These are phyloP conservation scores for Thunnus albacares DNA, from an alignment of 2,797 vertebrate genomes.

Conservation along the genomic window DNA sequence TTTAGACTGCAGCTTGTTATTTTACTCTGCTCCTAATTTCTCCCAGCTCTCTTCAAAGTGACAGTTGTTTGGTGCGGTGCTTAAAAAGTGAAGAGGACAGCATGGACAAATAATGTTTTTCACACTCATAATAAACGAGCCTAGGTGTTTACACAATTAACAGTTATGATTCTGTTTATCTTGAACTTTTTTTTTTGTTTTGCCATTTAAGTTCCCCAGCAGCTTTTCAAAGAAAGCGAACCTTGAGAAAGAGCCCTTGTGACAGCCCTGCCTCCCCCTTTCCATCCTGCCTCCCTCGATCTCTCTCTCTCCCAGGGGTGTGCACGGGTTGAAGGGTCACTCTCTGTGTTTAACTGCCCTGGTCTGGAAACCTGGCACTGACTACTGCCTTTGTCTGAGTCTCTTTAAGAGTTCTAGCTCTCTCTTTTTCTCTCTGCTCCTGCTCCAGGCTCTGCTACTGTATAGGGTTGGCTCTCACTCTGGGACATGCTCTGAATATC, in stretches of 20 bases:
- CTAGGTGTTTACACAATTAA: conserved; percentile 46
- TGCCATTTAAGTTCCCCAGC: conserved; percentile 14
- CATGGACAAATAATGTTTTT: conserved; percentile 42
- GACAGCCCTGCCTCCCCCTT: conserved; percentile 38
- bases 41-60: conserved; percentile 49
- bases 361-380: conserved; percentile 82
- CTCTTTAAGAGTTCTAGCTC: conserved; percentile 55
- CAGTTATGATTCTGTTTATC: conserved; percentile 45
- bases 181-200: conserved; percentile 41
- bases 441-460: conserved; percentile 70
- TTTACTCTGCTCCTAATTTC: conserved; percentile 49
- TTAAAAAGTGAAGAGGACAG: conserved; percentile 37
- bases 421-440: conserved; percentile 38
- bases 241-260: conserved; percentile 76
- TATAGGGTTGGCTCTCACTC: conserved; percentile 63
- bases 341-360: conserved; percentile 81
- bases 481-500: conserved; percentile 71
- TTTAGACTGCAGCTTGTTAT: conserved; percentile 59
- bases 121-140: conserved; percentile 48
- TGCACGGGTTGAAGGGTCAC: conserved; percentile 80
- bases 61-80: conserved; percentile 51
- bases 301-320: conserved; percentile 72
- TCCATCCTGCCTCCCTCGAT: conserved; percentile 61
- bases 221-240: conserved; percentile 52
- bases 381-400: conserved; percentile 82